Percentiles rank a stretch among this genome's conserved stretches.
Conservation (phyloP, 2,113 vertebrate genomes). For the Irena cyanogastra region DNA sequence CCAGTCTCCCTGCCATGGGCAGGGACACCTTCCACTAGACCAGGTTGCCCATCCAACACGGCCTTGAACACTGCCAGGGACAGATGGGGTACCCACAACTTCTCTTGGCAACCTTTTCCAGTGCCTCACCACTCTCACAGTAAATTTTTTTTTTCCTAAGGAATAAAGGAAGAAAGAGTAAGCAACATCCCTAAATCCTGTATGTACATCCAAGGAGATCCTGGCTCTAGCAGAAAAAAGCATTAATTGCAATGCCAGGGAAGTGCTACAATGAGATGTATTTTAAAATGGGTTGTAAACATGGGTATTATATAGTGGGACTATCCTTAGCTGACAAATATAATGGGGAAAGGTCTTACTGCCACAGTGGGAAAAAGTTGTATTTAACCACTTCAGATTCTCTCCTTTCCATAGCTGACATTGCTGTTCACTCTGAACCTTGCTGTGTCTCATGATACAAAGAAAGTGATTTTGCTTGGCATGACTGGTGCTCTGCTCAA, state of each 20-base stretch:
- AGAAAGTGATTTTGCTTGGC: neutral
- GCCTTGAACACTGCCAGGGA: neutral
- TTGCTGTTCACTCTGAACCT: neutral
- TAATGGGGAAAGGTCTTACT: neutral
- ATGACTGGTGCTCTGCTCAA: neutral
- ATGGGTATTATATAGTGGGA: neutral
- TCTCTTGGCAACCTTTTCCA: neutral
- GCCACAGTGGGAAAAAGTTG: neutral
- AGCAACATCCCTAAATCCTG: neutral
- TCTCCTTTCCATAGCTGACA: neutral
- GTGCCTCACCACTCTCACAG: neutral
- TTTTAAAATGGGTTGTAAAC: neutral
- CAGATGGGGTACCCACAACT: neutral
- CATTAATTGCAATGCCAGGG: neutral
- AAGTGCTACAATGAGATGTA: neutral
- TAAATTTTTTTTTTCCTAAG: neutral
- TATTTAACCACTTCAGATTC: neutral
- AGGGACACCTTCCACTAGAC: neutral
- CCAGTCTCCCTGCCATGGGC: neutral
- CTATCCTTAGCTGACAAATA: neutral
- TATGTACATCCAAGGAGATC: neutral
- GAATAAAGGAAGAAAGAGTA: neutral
- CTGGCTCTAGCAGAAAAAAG: neutral
- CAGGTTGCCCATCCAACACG: neutral
- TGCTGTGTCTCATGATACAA: neutral